Conservation (phyloP, 2,113 vertebrate genomes). For the Acanthochromis polyacanthus region DNA sequence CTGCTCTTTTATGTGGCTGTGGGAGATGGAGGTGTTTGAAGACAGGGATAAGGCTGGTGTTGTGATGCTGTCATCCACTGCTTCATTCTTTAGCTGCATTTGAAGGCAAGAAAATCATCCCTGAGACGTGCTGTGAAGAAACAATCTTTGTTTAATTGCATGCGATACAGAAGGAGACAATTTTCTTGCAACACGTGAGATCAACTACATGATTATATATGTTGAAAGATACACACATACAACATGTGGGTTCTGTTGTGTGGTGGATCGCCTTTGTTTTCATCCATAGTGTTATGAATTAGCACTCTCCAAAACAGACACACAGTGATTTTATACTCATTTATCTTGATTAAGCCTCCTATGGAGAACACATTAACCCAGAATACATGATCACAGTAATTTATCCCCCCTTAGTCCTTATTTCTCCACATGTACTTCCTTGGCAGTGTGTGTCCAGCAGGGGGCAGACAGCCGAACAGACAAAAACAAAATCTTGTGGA, state of each 20-base stretch:
- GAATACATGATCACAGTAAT: conserved; percentile 31
- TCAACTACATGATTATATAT: not conserved
- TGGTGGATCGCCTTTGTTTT: conserved; percentile 16
- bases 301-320: conserved; percentile 12
- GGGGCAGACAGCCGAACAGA: conserved; percentile 56
- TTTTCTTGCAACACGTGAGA: conserved; percentile 25
- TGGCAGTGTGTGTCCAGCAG: conserved; percentile 68
- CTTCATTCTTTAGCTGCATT: conserved; percentile 51
- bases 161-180: not conserved
- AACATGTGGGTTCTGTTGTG: conserved; percentile 28
- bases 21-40: conserved; percentile 81
- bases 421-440: conserved; percentile 18
- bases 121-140: conserved; percentile 25
- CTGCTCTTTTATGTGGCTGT: conserved; percentile 74
- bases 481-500: conserved; percentile 33
- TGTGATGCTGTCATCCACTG: conserved; percentile 47
- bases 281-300: conserved; percentile 12
- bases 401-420: conserved; percentile 1
- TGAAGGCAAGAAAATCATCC: conserved; percentile 62
- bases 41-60: conserved; percentile 63
- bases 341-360: conserved; percentile 40
- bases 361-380: conserved; percentile 47
- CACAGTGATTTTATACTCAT: conserved; percentile 27
- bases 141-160: conserved; percentile 64
- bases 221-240: not conserved